A percentile compares a stretch with the other conserved stretches of the same genome.
These are phyloP conservation scores for Ophion slaviceki DNA, from an alignment of 2,888 invertebrate genomes.

Conservation along the genomic window DNA sequence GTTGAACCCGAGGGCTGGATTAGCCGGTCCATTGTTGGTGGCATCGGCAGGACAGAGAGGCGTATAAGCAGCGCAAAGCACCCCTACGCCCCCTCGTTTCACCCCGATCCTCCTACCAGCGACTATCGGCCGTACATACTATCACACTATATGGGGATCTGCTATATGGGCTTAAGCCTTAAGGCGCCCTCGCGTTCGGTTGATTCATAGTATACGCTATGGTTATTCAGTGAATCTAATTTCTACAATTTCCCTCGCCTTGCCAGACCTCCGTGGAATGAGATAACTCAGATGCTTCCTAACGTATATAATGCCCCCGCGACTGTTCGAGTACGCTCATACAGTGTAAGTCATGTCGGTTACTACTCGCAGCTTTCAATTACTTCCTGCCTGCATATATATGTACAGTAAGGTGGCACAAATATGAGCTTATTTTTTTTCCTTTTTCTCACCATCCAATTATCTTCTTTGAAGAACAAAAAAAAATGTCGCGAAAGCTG, in stretches of 20 bases:
- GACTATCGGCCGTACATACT: neutral
- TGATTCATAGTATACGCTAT: slow-evolving; percentile 62
- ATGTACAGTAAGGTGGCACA: neutral
- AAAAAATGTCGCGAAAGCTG: too few relatives aligned
- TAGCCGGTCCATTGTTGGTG: slow-evolving; percentile 46
- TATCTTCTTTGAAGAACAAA: too few relatives aligned
- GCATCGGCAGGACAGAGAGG: slow-evolving; percentile 32
- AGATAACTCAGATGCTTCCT: slow-evolving; percentile 42
- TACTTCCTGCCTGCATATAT: neutral
- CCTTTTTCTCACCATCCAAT: too few relatives aligned
- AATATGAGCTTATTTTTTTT: too few relatives aligned
- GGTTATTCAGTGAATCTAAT: slow-evolving; percentile 65
- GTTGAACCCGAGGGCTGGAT: slow-evolving; percentile 60
- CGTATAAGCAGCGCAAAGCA: slow-evolving; percentile 24
- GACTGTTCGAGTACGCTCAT: neutral
- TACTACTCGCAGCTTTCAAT: slow-evolving; percentile 19
- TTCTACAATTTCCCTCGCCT: slow-evolving; percentile 60
- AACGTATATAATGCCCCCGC: slow-evolving; percentile 5
- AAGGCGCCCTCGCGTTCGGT: slow-evolving; percentile 60
- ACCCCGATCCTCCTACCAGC: neutral
- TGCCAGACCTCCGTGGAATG: slow-evolving; percentile 29
- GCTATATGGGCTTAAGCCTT: slow-evolving; percentile 58
- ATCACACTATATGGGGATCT: slow-evolving; percentile 8
- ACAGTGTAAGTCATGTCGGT: neutral
- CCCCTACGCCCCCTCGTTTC: neutral